Percentiles rank a stretch among this genome's conserved stretches.
phyloP scores from a whole-genome alignment of 2,797 vertebrate species.

The Aeoliscus strigatus region DNA sequence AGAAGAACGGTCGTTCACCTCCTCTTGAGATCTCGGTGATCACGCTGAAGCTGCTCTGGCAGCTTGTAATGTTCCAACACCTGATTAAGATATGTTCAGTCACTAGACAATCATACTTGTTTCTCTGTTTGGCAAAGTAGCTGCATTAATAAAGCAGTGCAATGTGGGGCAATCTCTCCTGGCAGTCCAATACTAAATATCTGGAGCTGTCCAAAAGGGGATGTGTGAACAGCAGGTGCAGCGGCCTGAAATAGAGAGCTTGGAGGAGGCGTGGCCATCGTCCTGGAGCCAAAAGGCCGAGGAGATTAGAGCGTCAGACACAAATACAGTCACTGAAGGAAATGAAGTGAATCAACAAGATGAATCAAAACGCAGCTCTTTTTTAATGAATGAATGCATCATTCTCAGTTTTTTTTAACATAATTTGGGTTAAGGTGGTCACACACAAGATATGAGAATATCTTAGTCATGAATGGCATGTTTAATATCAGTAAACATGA shows the following conservation, averaged over 20 bases:
- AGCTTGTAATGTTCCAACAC: too few relatives aligned
- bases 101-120: too few relatives aligned
- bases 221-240: slow-evolving; percentile 73
- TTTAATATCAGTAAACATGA: not conserved
- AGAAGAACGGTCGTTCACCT: too few relatives aligned
- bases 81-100: too few relatives aligned
- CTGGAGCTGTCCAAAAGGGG: slow-evolving; percentile 54
- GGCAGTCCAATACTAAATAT: slow-evolving; percentile 47
- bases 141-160: slow-evolving; percentile 21
- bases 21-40: too few relatives aligned
- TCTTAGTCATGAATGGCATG: slow-evolving; percentile 6
- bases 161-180: slow-evolving; percentile 20
- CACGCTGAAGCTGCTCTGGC: too few relatives aligned
- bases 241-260: slow-evolving; percentile 71
- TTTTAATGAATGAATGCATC: slow-evolving; percentile 2
- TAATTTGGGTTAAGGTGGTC: too few relatives aligned
- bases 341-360: slow-evolving; percentile 21
- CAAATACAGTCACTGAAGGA: slow-evolving; percentile 22
- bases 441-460: too few relatives aligned
- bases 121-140: slow-evolving; percentile 18
- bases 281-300: slow-evolving; percentile 55
- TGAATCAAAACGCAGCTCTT: slow-evolving; percentile 10
- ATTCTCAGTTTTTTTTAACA: too few relatives aligned
- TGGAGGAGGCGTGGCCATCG: slow-evolving; percentile 25
- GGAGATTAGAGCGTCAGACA: slow-evolving; percentile 33